Base-by-base conservation (phyloP, 2,888 invertebrate species). In the Dasypogon diadema region DNA sequence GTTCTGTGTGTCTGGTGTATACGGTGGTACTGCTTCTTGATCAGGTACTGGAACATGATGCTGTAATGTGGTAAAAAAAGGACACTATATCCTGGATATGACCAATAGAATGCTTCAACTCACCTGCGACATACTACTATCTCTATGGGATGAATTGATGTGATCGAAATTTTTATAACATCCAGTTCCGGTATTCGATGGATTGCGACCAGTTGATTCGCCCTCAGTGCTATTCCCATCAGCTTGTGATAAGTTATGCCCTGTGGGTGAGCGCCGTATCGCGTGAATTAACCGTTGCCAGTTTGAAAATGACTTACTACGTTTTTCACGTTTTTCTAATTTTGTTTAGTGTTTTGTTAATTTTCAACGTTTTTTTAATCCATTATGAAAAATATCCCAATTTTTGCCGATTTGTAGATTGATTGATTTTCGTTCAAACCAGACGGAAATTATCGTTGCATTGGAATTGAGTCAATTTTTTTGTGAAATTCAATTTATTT, bases 221-320 rank as follows among this genome's bases (percentile, higher is more conserved):
- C 88, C 89, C 72, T 88, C 88, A 82, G 93, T 90, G 86, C 94
- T 95, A 89, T 92, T 94, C 83, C 92, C 93, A 87, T 95, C 95
- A 84, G 90, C 92, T 88, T 94, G 94, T 86, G 95, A 94, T 90
- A 94, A 89, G 90, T 95, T 94, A 91, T 95, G 95, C 90, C 95
- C 95, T 94, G 91, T 85, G 85, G 84, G 84, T 83, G 84, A 85
- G 82, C 85, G 84, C 83, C 86, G 86, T 83, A 86, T 84, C 85
- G 86, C 85, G 83, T 86, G 83, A 82, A 85, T 86, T 84, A 86
- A 83, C 83, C 86, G 85, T 82, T 85, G 85, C 86, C 86, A 86
- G 84, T 86, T 86, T 83, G 83, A 84, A 79, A 85, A 82, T 80
- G 85, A 84, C 83, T 85, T 84, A 83, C 82, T 84, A 83, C 85